Base-by-base conservation (phyloP, 2,113 vertebrate species). In the Eolophus roseicapilla region DNA sequence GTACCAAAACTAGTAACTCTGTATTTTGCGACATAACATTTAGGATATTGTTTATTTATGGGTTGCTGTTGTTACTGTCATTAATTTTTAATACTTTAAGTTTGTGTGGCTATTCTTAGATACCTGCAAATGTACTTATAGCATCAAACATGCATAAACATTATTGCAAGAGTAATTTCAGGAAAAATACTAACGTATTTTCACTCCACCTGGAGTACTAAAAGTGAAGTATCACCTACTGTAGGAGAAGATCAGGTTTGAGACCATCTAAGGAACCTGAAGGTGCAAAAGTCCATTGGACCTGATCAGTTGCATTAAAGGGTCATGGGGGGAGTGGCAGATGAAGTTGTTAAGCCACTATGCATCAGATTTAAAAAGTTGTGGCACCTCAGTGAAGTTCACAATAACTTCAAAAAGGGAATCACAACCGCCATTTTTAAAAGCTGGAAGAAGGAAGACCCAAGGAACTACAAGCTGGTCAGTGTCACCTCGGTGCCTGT, bases 381-480 rank as follows among this genome's bases (percentile, higher is more conserved):
- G 23, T 23, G 15, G 6, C 46, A 76, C 28, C n/a, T 16, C 46
- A 7, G 5, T 29, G 18, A 46, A 53, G 19, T 76, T 52, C 24
- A 17, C 39, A 53, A 4, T 46, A 24, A 53, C 10, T 47, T 20
- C 24, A 82, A 59, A 27, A n/a, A 16, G 44, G 37, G 52, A 68
- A 60, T 24, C 11, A 46, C 11, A 68, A 37, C 8, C 1, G 23
- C 37, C 8, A 44, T n/a, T 75, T 75, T 29, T n/a, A n/a, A 52
- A 65, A 60, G 59, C 4, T 4, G 6, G 12, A 67, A 28, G 44
- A 60, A 55, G 11, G 31, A 28, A 37, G 29, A 67, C 10, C n/a
- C 1, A 1, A 13, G 37, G 6, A 69, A 9, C 7, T 53, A 44
- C 15, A 44, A 6, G 10, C 4, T 9, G 9, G 18, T 46, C 41